Base-by-base conservation (phyloP, 1,140 invertebrate species). In the Cyphomyrmex costatus region DNA sequence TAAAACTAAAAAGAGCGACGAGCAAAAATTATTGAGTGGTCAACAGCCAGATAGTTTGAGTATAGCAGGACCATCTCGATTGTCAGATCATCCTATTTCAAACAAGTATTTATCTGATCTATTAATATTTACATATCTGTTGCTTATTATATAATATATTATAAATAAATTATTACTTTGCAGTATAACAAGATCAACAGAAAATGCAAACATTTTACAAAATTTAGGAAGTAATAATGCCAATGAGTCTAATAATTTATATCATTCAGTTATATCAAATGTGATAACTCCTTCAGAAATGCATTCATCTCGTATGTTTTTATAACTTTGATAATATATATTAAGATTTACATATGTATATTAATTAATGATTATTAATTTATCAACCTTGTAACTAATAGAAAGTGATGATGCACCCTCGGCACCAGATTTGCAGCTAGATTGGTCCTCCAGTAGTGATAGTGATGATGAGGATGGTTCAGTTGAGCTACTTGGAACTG, bases 361-460 rank as follows among this genome's bases (percentile, higher is more conserved):
- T 51, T 21, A 27, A 58, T 77, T 49, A 42, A 74, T 27, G n/a
- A 56, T 85, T 49, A 61, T 53, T 71, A 51, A 77, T 83, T 33
- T 42, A 27, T 71, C 42, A 63, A 33, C 83, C 73, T 88, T 85
- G 1, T 60, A 19, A 77, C 63, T 77, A 86, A 85, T 71, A 94
- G 94, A 86, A 90, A 90, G 85, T 66, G 94, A 95, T 88, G 95
- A 96, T 87, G 96, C 96, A 16, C 95, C 97, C 79, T 96, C 96
- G 27, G 97, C 97, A n/a, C 97, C 97, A 3, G 97, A 98, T 94
- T 94, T 98, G 51, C 97, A 98, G 93, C 94, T 98, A 65, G 97
- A 98, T 92, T 98, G 97, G 97, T 95, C 97, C 0, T 97, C 96
- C 0, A 93, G 94, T 88, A 94, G 90, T 71, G 94, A 94, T 83